Base-by-base conservation (phyloP, 2,888 invertebrate genomes). In the Thereva nobilitata region DNA sequence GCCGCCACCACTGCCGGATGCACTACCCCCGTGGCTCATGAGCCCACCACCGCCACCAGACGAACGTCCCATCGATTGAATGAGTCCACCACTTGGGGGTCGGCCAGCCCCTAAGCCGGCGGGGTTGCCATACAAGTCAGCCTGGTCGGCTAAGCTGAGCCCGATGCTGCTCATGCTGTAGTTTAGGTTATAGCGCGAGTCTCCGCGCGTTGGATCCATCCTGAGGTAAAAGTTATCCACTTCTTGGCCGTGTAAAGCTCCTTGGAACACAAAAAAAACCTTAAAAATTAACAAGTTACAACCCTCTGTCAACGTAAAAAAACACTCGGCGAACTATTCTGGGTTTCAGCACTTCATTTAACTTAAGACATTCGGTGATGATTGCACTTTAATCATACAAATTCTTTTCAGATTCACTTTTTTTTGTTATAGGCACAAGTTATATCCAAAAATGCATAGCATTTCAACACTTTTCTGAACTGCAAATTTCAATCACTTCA, bases 191-290 rank as follows among this genome's bases (percentile, higher is more conserved):
- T 91, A 92, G 83, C 92, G 91, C 88, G 91, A 89, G 86, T 92
- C 92, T 85, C 92, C 86, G 86, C 91, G 91, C 87, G 91, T 89
- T 83, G 91, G 90, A 87, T 92, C 92, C 92, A 92, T 92, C 77
- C 77, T 79, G 10, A 78, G 74, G 71, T 79, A 80, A 73, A 77
- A 78, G 75, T 79, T 79, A 77, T 80, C 78, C 79, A 80, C 79
- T 73, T 76, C 77, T 78, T 71, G 71, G 72, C 72, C 73, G 73
- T 72, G 23, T 23, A 23, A 2, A 23, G 23, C 23, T 23, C 23
- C 23, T 23, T 23, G 23, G 23, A 23, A 23, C 23, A 23, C 23
- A 23, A 23, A 2, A 23, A 23, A 23, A 23, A 23, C 23, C 23
- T 23, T 23, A 23, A 23, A 23, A 23, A 1, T 23, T 23, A 23